Evolutionary conservation across 2,888 invertebrate genomes (phyloP).

Genomic region (Heterodera filipjevi): DNA sequence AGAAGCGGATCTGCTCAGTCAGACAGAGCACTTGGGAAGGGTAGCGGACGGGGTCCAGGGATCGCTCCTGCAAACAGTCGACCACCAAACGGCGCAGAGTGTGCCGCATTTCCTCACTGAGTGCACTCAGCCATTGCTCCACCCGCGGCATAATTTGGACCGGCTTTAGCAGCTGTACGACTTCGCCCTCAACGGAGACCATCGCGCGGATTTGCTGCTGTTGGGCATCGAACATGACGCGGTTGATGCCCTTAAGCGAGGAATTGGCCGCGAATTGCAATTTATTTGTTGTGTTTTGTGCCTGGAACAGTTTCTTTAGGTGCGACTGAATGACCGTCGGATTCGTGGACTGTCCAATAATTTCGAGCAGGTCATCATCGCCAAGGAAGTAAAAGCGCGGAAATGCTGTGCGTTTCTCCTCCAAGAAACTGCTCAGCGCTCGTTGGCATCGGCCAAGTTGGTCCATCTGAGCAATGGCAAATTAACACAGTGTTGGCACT

Average conservation of each 20-base stretch:
- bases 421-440: slow-evolving; percentile 88
- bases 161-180: slow-evolving; percentile 71
- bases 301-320: slow-evolving; percentile 89
- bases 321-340: slow-evolving; percentile 86
- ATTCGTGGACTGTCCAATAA: slow-evolving; percentile 88
- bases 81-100: slow-evolving; percentile 74
- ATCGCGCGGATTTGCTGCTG: slow-evolving; percentile 74
- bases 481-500: too few species aligned
- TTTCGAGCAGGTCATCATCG: slow-evolving; percentile 93
- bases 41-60: slow-evolving; percentile 69
- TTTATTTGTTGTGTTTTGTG: background rate
- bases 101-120: slow-evolving; percentile 81
- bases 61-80: slow-evolving; percentile 45
- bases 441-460: slow-evolving; percentile 89
- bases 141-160: slow-evolving; percentile 78
- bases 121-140: slow-evolving; percentile 77
- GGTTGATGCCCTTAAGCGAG: slow-evolving; percentile 74
- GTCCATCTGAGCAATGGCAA: slow-evolving; percentile 70
- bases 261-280: too few species aligned
- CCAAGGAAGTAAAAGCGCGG: slow-evolving; percentile 95
- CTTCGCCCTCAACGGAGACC: slow-evolving; percentile 75
- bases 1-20: slow-evolving; percentile 82
- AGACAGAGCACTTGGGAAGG: slow-evolving; percentile 82
- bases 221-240: slow-evolving; percentile 74
- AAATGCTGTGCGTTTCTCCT: slow-evolving; percentile 90